phyloP scores from a whole-genome alignment of 53 echinoderm and acorn worm genomes.

The Arbacia lixula region DNA sequence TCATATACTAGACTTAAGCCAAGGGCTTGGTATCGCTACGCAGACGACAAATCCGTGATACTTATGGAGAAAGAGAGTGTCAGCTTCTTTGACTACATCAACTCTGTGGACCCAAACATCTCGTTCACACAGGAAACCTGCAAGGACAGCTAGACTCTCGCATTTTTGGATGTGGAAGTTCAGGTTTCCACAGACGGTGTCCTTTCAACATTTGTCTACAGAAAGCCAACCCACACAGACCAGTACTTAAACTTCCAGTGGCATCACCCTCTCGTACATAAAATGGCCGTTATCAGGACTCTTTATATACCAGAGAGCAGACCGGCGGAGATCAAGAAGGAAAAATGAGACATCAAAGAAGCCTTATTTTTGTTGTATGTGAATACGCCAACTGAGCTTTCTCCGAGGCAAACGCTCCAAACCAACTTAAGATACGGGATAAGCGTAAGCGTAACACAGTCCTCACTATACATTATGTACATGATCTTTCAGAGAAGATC shows the following conservation, averaged over 20 bases:
- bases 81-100: not conserved
- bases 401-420: not conserved
- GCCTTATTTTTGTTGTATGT: not conserved
- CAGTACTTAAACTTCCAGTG: no score
- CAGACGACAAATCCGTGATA: slow-evolving; percentile 5
- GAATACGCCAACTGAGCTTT: not conserved
- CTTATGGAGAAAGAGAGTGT: not conserved
- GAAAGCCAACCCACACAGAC: slow-evolving; percentile 39
- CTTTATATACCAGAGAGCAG: slow-evolving; percentile 7
- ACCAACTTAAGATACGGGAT: not conserved
- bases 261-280: no score
- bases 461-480: not conserved
- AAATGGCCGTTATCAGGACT: slow-evolving; percentile 17
- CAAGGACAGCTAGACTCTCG: not conserved
- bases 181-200: not conserved
- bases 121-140: not conserved
- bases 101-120: slow-evolving; percentile 2
- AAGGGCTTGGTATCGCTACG: not conserved
- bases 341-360: not conserved
- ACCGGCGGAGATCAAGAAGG: not conserved
- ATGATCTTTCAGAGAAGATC: no score
- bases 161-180: slow-evolving; percentile 11
- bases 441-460: no score
- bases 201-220: not conserved
- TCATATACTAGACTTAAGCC: not conserved